A percentile compares a stretch with the other conserved stretches of the same genome.
Evolutionary conservation across 2,888 invertebrate genomes (phyloP).

Genomic region (Tenthredo notha): DNA sequence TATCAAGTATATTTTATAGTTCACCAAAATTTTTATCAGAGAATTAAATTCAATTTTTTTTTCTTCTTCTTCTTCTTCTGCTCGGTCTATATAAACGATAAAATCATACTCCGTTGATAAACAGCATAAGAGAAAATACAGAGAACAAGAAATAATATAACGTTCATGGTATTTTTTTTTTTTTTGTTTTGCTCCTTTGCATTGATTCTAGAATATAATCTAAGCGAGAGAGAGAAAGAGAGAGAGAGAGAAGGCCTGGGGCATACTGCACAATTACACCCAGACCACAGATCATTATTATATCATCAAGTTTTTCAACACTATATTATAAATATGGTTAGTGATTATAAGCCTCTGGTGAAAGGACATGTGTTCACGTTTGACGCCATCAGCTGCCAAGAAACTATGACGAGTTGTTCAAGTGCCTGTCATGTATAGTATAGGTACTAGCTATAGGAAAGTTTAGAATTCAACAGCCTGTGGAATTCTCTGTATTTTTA

Average conservation of each 20-base stretch:
- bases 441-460: background rate
- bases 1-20: background rate
- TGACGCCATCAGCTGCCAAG: slow-evolving; percentile 29
- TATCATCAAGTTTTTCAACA: slow-evolving; percentile 22
- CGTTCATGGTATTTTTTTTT: background rate
- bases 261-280: background rate
- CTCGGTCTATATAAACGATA: background rate
- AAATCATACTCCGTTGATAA: background rate
- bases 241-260: background rate
- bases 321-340: background rate
- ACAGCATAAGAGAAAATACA: background rate
- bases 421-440: background rate
- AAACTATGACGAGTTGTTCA: slow-evolving; percentile 25
- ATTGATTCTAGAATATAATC: background rate
- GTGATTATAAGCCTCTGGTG: background rate
- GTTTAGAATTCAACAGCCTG: background rate
- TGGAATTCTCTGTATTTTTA: background rate
- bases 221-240: background rate
- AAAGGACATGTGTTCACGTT: slow-evolving; percentile 16
- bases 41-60: too few relatives aligned
- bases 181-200: background rate
- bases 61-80: too few relatives aligned
- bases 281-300: background rate
- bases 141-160: background rate
- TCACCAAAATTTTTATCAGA: background rate